Base-by-base conservation (phyloP, 2,797 vertebrate species). In the Eulemur mongoz region DNA sequence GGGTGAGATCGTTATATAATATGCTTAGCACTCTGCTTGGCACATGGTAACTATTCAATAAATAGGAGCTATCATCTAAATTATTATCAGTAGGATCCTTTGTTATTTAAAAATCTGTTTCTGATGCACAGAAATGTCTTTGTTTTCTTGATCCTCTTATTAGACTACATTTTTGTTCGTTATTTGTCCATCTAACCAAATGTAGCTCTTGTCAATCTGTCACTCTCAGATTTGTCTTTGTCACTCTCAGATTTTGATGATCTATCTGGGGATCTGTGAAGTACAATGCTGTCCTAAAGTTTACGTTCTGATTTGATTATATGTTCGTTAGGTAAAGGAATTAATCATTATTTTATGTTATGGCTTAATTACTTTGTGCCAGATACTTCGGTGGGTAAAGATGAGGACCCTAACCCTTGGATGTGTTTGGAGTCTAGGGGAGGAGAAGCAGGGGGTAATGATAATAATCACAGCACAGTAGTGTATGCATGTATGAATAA, bases 171-270 rank as follows among this genome's bases (percentile, higher is more conserved):
- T 72, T 93, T 91, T 91, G 12, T 88, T 86, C 83, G 23, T 75
- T 81, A 57, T 88, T 96, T 95, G 32, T 17, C 63, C 45, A 67
- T 87, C 76, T 75, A 70, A 92, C 27, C 40, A 84, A 70, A 43
- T 32, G 61, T 52, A 82, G 13, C 11, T 17, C 93, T 50, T 57
- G 17, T 67, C 78, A 50, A 7, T 95, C 59, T 72, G 5, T 48
- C 0, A 80, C 2, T 45, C 50, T 86, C 65, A 57, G 38, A 82
- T 75, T 87, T 57, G 40, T 40, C 40, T 40, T 40, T 40, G 40
- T 40, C 45, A 80, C 1, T 45, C 50, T 83, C 65, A 57, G n/a
- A 82, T 75, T 87, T 57, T 87, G 76, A 45, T 43, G 20, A 40
- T 30, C n/a, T 84, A 40, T 35, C 52, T 91, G 43, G 32, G 30